Base-by-base conservation (phyloP, 2,888 invertebrate species). In the Dryobotodes eremita region DNA sequence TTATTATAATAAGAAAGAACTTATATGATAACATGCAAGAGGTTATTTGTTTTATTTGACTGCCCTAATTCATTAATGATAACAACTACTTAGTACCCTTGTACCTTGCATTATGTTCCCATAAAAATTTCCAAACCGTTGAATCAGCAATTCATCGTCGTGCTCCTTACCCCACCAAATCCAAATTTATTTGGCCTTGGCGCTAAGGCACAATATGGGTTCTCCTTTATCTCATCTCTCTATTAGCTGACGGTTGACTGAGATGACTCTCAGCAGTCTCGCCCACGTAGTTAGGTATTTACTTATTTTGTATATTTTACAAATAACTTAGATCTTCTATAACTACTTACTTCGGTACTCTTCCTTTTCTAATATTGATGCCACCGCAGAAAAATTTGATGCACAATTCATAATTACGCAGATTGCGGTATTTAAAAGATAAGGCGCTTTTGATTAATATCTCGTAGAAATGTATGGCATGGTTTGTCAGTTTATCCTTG, bases 361-460 rank as follows among this genome's bases (percentile, higher is more conserved):
- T 48, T 48, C 6, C 6, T 53, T 6, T 6, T 53, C 46, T 42
- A 42, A 42, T 6, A 42, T 42, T 0, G 6, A 7, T 53, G 31
- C 7, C 36, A 17, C 26, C 13, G 2, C 20, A 31, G 4, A 15
- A 6, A 1, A 75, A 17, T 26, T 13, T 17, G 11, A 8, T 36
- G n/a, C 15, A 13, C 15, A 42, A 80, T 55, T n/a, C 31, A 50
- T 6, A 64, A 31, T 46, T 31, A 23, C 2, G 17, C 50, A 57
- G 20, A 26, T 68, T 82, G 83, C 83, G 23, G 1, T 15, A 36
- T 0, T 17, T 3, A 71, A 71, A 62, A 7, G 3, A 2, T 4
- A 2, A 77, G 83, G 83, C 81, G 61, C 50, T 53, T 71, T 15
- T 17, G 1, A 31, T 31, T 15, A 15, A 42, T 11, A n/a, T 31